Evolutionary conservation across 2,113 vertebrate species (phyloP).

Genomic region (Apaloderma vittatum): DNA sequence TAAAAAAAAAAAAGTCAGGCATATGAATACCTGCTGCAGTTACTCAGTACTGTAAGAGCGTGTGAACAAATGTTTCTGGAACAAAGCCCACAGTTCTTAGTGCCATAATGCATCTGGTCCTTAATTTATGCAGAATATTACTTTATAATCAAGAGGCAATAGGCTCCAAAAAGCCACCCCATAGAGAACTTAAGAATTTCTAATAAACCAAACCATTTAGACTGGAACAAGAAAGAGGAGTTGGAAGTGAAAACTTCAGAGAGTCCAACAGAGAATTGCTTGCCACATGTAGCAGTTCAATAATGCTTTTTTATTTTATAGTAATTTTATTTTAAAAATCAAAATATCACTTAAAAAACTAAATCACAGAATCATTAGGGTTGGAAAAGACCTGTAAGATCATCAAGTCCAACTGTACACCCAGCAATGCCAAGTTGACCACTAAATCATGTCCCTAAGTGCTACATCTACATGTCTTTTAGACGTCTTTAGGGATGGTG

Average conservation of each 20-base stretch:
- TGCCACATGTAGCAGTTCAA: neutral
- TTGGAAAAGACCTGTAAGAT: neutral
- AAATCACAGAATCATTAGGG: neutral
- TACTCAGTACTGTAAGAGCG: neutral
- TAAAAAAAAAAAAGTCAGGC: neutral
- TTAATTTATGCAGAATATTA: neutral
- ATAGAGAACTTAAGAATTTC: neutral
- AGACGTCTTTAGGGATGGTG: neutral
- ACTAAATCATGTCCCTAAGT: neutral
- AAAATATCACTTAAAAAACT: neutral
- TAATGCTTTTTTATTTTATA: neutral
- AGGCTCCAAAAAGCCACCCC: neutral
- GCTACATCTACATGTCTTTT: fast-evolving
- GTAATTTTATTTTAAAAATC: neutral
- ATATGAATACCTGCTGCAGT: neutral
- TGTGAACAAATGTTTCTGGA: neutral
- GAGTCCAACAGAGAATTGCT: neutral
- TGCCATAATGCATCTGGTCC: neutral
- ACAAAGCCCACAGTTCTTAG: neutral
- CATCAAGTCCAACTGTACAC: fast-evolving
- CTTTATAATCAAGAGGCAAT: neutral
- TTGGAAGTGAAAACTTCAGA: neutral
- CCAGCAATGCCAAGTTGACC: neutral
- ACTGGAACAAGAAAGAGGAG: neutral
- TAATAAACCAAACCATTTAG: neutral